A percentile compares a stretch with the other conserved stretches of the same genome.
Evolutionary conservation across 2,888 invertebrate genomes (phyloP).

Genomic region (Lucinisca nassula): DNA sequence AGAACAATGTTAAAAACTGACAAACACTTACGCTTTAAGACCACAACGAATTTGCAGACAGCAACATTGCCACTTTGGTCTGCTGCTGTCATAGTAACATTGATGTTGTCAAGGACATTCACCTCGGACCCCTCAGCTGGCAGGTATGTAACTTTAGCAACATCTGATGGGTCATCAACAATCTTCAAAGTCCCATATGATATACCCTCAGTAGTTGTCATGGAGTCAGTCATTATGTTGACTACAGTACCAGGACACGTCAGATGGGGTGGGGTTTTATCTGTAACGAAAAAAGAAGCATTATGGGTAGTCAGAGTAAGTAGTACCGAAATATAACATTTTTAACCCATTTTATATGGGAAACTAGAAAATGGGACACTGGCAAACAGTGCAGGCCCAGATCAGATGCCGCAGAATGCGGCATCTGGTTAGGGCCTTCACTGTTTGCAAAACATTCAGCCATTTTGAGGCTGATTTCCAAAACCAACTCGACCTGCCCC

Average conservation of each 20-base stretch:
- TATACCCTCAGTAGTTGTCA: constrained; percentile 11
- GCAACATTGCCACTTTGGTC: constrained; percentile 72
- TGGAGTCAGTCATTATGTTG: constrained; percentile 9
- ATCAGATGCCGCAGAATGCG: no score
- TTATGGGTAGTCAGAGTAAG: no score
- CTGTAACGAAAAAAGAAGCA: constrained; percentile 59
- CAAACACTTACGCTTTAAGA: constrained; percentile 74
- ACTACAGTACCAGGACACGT: constrained; percentile 67
- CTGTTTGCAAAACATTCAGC: no score
- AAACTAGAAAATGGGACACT: no score
- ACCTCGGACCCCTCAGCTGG: constrained; percentile 44
- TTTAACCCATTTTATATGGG: no score
- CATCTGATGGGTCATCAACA: background rate
- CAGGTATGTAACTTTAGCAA: constrained; percentile 28
- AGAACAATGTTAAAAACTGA: no score
- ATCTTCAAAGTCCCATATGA: constrained; percentile 15
- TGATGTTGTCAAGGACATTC: constrained; percentile 41
- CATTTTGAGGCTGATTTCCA: no score
- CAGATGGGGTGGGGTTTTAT: constrained; percentile 73
- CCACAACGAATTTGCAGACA: constrained; percentile 72
- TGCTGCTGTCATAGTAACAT: constrained; percentile 70
- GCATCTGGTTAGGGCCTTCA: no score
- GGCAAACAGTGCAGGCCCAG: no score
- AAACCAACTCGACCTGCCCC: no score
- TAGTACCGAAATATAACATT: no score